phyloP scores from a whole-genome alignment of 2,888 invertebrate species.

The Ferdinandea cuprea region DNA sequence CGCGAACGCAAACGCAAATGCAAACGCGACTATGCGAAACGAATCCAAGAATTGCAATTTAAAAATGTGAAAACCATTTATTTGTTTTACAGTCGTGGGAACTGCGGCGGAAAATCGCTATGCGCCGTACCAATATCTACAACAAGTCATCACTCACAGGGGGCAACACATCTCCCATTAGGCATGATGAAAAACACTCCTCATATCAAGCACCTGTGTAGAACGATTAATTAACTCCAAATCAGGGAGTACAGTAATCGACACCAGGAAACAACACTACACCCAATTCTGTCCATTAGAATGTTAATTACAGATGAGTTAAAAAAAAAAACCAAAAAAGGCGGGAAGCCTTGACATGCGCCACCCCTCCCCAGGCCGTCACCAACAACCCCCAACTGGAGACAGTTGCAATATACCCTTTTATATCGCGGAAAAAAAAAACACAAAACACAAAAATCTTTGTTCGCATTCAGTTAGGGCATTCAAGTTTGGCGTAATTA shows the following conservation, averaged over 20 bases:
- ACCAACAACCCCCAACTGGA: not conserved
- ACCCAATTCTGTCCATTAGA: constrained; percentile 65
- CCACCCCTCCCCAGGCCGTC: not conserved
- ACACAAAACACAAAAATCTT: constrained; percentile 19
- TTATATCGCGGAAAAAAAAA: constrained; percentile 28
- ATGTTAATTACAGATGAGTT: constrained; percentile 61
- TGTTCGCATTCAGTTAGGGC: constrained; percentile 68
- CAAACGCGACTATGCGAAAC: constrained; percentile 1
- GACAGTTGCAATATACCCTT: constrained; percentile 56
- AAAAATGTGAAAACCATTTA: not conserved
- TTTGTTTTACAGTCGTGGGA: constrained; percentile 40
- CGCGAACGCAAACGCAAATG: no score
- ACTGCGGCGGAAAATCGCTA: constrained; percentile 38
- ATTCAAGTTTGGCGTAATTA: constrained; percentile 70
- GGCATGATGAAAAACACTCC: constrained; percentile 36
- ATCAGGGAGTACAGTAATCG: constrained; percentile 62
- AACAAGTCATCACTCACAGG: not conserved
- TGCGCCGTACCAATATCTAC: not conserved
- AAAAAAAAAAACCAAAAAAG: constrained; percentile 15
- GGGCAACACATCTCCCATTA: not conserved
- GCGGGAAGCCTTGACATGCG: constrained; percentile 50
- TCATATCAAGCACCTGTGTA: constrained; percentile 46
- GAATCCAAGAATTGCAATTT: constrained; percentile 46
- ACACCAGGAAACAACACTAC: constrained; percentile 66
- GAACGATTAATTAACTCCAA: constrained; percentile 62